Evolutionary conservation across 2,797 vertebrate species (phyloP).

Genomic region (Distichodus sexfasciatus): DNA sequence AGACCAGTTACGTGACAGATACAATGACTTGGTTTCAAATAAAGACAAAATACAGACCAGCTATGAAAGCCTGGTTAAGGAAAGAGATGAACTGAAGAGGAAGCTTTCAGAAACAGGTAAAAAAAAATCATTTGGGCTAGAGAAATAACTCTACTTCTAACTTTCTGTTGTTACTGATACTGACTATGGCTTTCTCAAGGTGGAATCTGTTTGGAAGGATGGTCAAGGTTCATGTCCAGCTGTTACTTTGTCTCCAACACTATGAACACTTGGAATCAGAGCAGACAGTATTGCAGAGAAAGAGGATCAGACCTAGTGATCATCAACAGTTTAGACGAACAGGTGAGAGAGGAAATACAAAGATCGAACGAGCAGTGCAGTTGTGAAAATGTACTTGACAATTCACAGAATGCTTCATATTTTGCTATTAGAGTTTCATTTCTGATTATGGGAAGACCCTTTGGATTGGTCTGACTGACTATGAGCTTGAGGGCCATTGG

Average conservation of each 20-base stretch:
- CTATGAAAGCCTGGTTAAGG: background rate
- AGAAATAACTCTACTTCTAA: background rate
- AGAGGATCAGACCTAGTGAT: background rate
- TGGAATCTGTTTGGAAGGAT: background rate
- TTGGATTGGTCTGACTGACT: slow-evolving; percentile 35
- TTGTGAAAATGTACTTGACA: too few relatives aligned
- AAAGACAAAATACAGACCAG: slow-evolving; percentile 8
- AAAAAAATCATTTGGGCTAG: background rate
- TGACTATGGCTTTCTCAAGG: background rate
- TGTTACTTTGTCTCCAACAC: background rate
- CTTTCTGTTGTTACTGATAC: too few relatives aligned
- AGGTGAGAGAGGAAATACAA: background rate
- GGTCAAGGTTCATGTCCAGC: background rate
- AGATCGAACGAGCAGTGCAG: background rate
- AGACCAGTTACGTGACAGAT: background rate
- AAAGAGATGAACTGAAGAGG: slow-evolving; percentile 1
- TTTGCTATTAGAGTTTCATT: background rate
- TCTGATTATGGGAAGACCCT: background rate
- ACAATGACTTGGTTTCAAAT: background rate
- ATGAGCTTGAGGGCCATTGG: slow-evolving; percentile 16
- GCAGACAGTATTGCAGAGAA: background rate
- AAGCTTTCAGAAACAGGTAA: background rate
- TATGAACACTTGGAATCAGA: background rate
- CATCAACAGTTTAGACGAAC: background rate
- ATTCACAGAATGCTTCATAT: background rate